Percentiles rank a stretch among this genome's conserved stretches.
These are phyloP conservation scores for Drosophila rufa DNA, from an alignment of 1,140 invertebrate species.

Conservation along the genomic window DNA sequence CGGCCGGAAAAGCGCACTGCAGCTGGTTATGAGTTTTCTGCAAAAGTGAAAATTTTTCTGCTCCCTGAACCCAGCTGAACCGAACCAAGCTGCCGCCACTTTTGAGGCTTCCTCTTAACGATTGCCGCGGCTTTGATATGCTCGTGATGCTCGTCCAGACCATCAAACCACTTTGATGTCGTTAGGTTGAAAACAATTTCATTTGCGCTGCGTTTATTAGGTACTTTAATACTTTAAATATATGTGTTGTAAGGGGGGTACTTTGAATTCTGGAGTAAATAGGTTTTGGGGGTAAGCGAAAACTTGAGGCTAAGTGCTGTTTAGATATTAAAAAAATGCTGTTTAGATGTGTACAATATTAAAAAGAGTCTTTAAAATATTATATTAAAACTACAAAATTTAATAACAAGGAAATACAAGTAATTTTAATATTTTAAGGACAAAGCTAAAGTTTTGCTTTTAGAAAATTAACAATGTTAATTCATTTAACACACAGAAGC, in stretches of 20 bases:
- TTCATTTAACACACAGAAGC: too few relatives aligned
- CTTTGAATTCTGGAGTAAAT: constrained; percentile 6
- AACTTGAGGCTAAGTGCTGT: not conserved
- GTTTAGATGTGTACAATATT: not conserved
- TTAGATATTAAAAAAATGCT: not conserved
- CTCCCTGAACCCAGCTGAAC: constrained; percentile 43
- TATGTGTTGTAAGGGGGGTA: not conserved
- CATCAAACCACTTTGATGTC: constrained; percentile 28
- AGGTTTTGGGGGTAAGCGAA: not conserved
- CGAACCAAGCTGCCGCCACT: constrained; percentile 40
- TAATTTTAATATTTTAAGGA: too few relatives aligned
- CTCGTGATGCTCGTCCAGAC: constrained; percentile 27
- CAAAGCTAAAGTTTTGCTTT: too few relatives aligned
- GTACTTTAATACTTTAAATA: constrained; percentile 1
- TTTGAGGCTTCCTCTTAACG: constrained; percentile 54
- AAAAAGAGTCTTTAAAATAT: not conserved
- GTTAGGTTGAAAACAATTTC: constrained; percentile 33
- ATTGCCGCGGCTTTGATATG: constrained; percentile 26
- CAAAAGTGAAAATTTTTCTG: constrained; percentile 82
- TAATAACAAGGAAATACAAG: not conserved
- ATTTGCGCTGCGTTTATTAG: constrained; percentile 23
- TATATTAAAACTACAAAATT: not conserved
- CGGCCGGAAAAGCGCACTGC: constrained; percentile 40
- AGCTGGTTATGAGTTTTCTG: constrained; percentile 47
- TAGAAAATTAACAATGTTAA: too few relatives aligned